These are phyloP conservation scores for Episyrphus balteatus DNA, from an alignment of 1,140 invertebrate species.

Conservation along the genomic window DNA sequence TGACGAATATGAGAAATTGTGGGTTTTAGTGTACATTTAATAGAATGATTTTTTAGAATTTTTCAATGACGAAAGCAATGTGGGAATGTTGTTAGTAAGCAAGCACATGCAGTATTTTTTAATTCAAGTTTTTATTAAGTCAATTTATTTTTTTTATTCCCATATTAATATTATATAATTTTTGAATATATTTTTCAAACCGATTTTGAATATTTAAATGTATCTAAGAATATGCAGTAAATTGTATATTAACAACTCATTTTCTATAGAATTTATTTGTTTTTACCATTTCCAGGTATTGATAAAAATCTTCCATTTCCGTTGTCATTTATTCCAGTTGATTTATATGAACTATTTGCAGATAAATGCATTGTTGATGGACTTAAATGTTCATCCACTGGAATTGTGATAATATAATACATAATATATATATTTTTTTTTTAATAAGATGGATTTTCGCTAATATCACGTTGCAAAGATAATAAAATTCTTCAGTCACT, in stretches of 20 bases:
- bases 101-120: no score
- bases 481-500: neutral
- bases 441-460: neutral
- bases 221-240: no score
- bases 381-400: slow-evolving; percentile 31
- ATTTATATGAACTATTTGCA: slow-evolving; percentile 12
- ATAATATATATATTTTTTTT: slow-evolving; percentile 2
- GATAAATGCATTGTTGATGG: slow-evolving; percentile 21
- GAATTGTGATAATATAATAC: slow-evolving; percentile 13
- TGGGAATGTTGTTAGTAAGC: no score
- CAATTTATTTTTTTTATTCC: no score
- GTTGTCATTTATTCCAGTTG: slow-evolving; percentile 23
- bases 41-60: no score
- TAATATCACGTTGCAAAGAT: neutral
- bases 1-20: no score
- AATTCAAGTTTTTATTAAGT: no score
- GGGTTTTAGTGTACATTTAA: no score
- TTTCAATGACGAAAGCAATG: no score
- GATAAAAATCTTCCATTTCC: slow-evolving; percentile 28
- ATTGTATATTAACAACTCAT: neutral
- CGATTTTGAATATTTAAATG: no score
- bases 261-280: slow-evolving; percentile 3
- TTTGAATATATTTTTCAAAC: no score
- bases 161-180: no score
- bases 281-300: slow-evolving; percentile 27